phyloP scores from a whole-genome alignment of 2,797 vertebrate species.

The Megalops cyprinoides region DNA sequence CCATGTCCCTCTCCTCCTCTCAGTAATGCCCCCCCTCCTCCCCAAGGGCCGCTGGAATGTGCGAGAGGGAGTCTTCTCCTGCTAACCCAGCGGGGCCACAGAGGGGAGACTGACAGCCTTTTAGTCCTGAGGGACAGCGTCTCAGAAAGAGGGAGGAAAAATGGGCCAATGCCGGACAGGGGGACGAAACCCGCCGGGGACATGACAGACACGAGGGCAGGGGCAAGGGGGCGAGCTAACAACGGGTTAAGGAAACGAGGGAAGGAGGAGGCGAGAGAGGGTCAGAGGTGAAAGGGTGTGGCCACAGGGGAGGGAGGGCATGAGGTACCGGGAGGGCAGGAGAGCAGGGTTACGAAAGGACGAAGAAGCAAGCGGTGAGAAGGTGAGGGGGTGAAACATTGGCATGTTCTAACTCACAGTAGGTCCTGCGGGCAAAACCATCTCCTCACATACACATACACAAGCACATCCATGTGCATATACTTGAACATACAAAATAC shows the following conservation, averaged over 20 bases:
- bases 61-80: background rate
- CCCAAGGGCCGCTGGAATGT: background rate
- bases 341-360: no score
- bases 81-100: conserved; percentile 16
- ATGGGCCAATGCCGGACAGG: conserved; percentile 10
- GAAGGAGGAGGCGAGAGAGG: no score
- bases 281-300: background rate
- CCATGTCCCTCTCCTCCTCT: background rate
- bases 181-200: conserved; percentile 27
- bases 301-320: no score
- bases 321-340: no score
- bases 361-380: background rate
- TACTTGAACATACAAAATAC: no score
- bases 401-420: no score
- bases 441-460: no score
- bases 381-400: no score
- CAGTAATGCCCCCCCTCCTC: background rate
- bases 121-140: conserved; percentile 19
- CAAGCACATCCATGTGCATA: no score
- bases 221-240: background rate
- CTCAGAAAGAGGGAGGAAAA: background rate
- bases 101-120: conserved; percentile 32
- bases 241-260: background rate
- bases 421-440: no score
- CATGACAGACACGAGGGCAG: background rate